phyloP scores from a whole-genome alignment of 1,140 invertebrate species.

The Trialeurodes vaporariorum region DNA sequence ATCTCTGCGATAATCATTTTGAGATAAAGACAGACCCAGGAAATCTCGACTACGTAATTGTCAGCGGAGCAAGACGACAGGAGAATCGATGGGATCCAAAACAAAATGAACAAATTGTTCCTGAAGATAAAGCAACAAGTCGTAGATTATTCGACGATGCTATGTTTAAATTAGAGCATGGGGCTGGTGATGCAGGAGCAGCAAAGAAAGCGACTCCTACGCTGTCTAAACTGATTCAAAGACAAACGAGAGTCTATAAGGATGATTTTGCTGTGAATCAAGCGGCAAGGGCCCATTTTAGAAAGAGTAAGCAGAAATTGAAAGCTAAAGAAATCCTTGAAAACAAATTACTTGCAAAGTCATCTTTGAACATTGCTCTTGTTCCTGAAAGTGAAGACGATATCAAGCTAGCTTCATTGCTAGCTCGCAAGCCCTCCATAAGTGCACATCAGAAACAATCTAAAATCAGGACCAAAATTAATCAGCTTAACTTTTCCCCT shows the following conservation, averaged over 20 bases:
- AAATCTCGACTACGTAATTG: conserved; percentile 95
- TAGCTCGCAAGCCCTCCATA: conserved; percentile 47
- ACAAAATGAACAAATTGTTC: conserved; percentile 88
- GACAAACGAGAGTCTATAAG: conserved; percentile 67
- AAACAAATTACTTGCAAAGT: conserved; percentile 58
- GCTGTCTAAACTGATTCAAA: conserved; percentile 58
- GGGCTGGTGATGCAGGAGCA: conserved; percentile 61
- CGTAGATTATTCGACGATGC: conserved; percentile 83
- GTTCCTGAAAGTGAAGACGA: conserved; percentile 70
- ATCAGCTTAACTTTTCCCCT: conserved; percentile 6
- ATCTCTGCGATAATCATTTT: conserved; percentile 95
- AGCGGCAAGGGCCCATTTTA: conserved; percentile 64
- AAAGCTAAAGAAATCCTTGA: conserved; percentile 54
- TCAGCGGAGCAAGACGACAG: conserved; percentile 87
- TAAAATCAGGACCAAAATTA: conserved; percentile 3
- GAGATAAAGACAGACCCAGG: conserved; percentile 98
- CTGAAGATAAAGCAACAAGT: conserved; percentile 77
- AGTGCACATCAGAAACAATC: conserved; percentile 19
- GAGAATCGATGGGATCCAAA: conserved; percentile 97
- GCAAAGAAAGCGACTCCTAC: conserved; percentile 56
- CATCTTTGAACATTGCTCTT: conserved; percentile 62
- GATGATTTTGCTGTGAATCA: conserved; percentile 87
- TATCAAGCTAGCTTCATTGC: conserved; percentile 57
- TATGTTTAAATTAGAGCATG: conserved; percentile 94
- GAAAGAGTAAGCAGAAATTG: conserved; percentile 62